Base-by-base conservation (phyloP, 2,888 invertebrate species). In the Plagiodera versicolora region DNA sequence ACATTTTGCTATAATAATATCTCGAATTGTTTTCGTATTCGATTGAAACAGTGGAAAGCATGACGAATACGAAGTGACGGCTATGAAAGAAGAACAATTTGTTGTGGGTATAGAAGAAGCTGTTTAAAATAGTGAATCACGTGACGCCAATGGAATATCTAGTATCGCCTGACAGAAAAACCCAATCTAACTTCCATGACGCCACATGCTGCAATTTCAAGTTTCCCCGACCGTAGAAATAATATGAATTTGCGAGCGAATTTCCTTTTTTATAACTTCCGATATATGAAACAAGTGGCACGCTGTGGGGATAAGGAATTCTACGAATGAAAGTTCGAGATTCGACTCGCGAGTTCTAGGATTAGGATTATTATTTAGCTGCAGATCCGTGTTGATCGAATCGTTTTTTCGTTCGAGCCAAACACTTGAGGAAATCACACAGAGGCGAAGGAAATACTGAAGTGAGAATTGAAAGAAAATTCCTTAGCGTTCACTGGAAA, bases 161-260 rank as follows among this genome's bases (percentile, higher is more conserved):
- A 67, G 65, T n/a, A 39, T 14, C 39, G 68, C 67, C 60, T 71
- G 72, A 72, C 73, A 73, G 71, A 75, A 72, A 75, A 75, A 75
- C 72, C 71, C 73, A 75, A 75, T 75, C 74, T 73, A 75, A 75
- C 69, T 75, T 74, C 67, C 66, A 61, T 61, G 72, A 68, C 71
- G 67, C 74, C 75, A 75, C 73, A 75, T 75, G 75, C 71, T 71
- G 72, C 74, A 72, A 74, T 74, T 72, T 68, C 70, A 68, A 73
- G 67, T 72, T 72, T 65, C 65, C 63, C 67, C 65, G 63, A 65
- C 68, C 67, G 69, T 69, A 66, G 72, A 65, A 67, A 66, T 70
- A 67, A 70, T 70, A 70, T 67, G 70, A 70, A 70, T 70, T 69
- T 65, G 68, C 60, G 61, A 58, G 65, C 61, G 67, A 69, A 64